Evolutionary conservation across 2,888 invertebrate species (phyloP), one percentile per base, ranked within the genome.

Genomic region (Macrophya annulata): DNA sequence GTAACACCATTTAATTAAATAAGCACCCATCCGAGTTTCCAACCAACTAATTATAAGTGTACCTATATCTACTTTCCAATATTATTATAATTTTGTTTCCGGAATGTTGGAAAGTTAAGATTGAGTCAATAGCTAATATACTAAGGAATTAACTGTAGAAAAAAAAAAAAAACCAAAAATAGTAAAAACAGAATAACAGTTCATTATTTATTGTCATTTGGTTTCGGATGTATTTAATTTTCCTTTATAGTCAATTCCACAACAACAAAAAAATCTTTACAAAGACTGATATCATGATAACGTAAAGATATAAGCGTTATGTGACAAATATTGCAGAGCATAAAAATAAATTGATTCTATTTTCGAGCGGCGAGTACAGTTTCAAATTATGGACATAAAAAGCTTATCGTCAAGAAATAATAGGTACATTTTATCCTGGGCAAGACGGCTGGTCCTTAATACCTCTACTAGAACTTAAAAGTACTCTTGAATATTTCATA

Each of bases 11-110:
- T 25, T 82, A 62, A 85, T 86, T 79, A 68, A 83, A 83, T 85
- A 88, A 88, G 87, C 88, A 55, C 45, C 82, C 88, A 86, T 84
- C 87, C 87, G 84, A 74, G 45, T 85, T 86, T 85, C 71, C 82
- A 83, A 68, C 68, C 82, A 83, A 83, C 82, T 37, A 62, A 21
- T 79, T 37, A n/a, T 48, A 40, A 79, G 31, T 31, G 31, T 31
- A 31, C 9, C 62, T 25, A 79, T 55, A 62, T 81, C 62, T 37
- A 77, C 31, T 37, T 68, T 17, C 68, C 4, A 68, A 15, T 37
- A 37, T 37, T 25, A 68, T 68, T 37, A 17, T 68, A 37, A 68
- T 37, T 31, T 25, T 12, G 25, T 37, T 5, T 25, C 8, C 10
- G 10, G 25, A 37, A 37, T 37, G 8, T 37, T 10, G 17, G 17